Conservation (phyloP, 1,140 invertebrate species). For the Zaprionus gabonicus region DNA sequence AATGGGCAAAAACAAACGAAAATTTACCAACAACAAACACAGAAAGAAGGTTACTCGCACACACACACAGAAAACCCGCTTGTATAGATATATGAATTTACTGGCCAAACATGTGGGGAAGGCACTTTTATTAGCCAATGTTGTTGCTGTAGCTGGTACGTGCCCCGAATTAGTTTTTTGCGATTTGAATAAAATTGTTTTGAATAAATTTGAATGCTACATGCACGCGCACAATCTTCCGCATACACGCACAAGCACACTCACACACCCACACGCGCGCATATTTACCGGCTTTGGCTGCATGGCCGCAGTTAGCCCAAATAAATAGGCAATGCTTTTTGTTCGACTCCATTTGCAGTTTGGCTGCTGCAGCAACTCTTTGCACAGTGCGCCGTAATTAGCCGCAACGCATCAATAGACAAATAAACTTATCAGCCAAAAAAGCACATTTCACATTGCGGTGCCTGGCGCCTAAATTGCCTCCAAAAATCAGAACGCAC, state of each 20-base stretch:
- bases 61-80: conserved; percentile 22
- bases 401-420: conserved; percentile 27
- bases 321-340: conserved; percentile 66
- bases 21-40: conserved; percentile 27
- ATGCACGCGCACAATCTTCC: conserved; percentile 47
- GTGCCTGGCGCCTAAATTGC: conserved; percentile 8
- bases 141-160: conserved; percentile 51
- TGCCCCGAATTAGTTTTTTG: conserved; percentile 80
- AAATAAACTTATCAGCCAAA: conserved; percentile 26
- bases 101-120: conserved; percentile 29
- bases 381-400: conserved; percentile 54
- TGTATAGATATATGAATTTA: conserved; percentile 49
- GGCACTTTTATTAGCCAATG: conserved; percentile 64
- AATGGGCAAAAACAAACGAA: conserved; percentile 61
- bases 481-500: conserved; percentile 2
- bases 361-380: conserved; percentile 34
- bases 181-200: conserved; percentile 82
- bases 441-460: conserved; percentile 18
- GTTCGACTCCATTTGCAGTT: conserved; percentile 23
- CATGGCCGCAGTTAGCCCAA: conserved; percentile 33
- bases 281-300: conserved; percentile 7
- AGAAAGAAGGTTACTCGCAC: conserved; percentile 9
- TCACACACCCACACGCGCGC: not conserved
- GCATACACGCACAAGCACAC: conserved; percentile 12
- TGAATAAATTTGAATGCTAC: conserved; percentile 79